These are phyloP conservation scores for Columba janthina DNA, from an alignment of 2,113 vertebrate genomes.

Conservation along the genomic window DNA sequence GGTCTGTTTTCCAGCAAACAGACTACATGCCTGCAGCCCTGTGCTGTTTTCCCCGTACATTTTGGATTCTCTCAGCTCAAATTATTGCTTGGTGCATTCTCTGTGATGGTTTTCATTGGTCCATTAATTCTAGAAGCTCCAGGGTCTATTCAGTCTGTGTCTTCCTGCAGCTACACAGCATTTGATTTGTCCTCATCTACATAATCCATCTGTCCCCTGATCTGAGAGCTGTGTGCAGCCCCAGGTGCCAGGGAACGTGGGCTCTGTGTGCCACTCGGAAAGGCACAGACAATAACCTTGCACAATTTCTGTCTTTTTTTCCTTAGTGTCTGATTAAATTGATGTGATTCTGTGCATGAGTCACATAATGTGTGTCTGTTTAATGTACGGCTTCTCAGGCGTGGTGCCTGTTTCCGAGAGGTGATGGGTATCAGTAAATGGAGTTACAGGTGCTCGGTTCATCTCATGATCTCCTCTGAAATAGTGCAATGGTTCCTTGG, in stretches of 20 bases:
- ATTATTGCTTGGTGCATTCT: not conserved
- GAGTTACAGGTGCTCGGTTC: not conserved
- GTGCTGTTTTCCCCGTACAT: not conserved
- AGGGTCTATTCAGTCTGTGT: constrained; percentile 1
- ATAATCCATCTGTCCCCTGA: constrained; percentile 42
- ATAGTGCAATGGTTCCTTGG: not conserved
- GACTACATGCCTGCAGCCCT: not conserved
- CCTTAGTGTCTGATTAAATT: constrained; percentile 15
- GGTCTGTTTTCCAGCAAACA: not conserved
- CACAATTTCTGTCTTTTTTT: not conserved
- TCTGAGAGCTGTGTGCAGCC: not conserved
- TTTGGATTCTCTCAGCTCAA: not conserved
- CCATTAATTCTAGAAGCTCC: constrained; percentile 40
- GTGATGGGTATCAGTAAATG: not conserved
- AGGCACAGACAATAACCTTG: not conserved
- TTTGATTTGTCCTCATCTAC: constrained; percentile 49
- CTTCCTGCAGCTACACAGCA: not conserved
- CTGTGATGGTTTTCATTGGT: not conserved
- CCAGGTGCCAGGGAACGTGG: not conserved
- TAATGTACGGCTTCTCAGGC: not conserved
- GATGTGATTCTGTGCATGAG: not conserved
- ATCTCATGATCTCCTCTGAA: not conserved
- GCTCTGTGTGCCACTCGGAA: not conserved
- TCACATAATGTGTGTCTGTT: not conserved
- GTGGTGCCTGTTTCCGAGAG: not conserved